A percentile compares a stretch with the other conserved stretches of the same genome.
Evolutionary conservation across 1,140 invertebrate species (phyloP).

Genomic region (Bilobella aurantiaca): DNA sequence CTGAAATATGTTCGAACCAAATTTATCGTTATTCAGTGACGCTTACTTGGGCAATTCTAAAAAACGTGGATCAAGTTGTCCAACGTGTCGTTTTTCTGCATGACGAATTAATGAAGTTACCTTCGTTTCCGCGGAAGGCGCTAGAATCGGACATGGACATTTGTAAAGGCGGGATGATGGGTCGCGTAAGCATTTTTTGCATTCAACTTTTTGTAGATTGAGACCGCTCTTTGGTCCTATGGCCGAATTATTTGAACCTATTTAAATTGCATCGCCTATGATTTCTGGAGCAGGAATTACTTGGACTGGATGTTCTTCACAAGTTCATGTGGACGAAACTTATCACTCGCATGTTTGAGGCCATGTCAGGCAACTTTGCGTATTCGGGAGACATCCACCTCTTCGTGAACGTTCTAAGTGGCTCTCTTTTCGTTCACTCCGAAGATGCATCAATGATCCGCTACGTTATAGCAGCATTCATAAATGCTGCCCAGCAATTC

Average conservation of each 20-base stretch:
- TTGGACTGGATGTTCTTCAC: slow-evolving; percentile 89
- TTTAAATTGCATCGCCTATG: slow-evolving; percentile 3
- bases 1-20: neutral
- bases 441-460: slow-evolving; percentile 91
- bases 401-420: slow-evolving; percentile 95
- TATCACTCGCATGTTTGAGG: slow-evolving; percentile 94
- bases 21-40: slow-evolving; percentile 45
- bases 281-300: slow-evolving; percentile 55
- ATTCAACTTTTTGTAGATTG: neutral
- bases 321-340: slow-evolving; percentile 98
- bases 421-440: slow-evolving; percentile 88
- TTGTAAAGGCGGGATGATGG: slow-evolving; percentile 80
- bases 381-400: slow-evolving; percentile 94
- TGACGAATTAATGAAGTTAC: slow-evolving; percentile 96
- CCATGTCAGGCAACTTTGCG: slow-evolving; percentile 96
- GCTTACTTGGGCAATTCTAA: slow-evolving; percentile 76
- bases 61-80: slow-evolving; percentile 57
- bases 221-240: too few relatives aligned
- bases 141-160: slow-evolving; percentile 90
- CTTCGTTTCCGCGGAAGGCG: slow-evolving; percentile 95
- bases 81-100: slow-evolving; percentile 96
- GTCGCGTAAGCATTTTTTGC: slow-evolving; percentile 51
- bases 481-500: slow-evolving; percentile 91
- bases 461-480: slow-evolving; percentile 91
- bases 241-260: neutral